These are phyloP conservation scores for Octopus sinensis DNA, from an alignment of 1,140 invertebrate genomes.

Conservation along the genomic window DNA sequence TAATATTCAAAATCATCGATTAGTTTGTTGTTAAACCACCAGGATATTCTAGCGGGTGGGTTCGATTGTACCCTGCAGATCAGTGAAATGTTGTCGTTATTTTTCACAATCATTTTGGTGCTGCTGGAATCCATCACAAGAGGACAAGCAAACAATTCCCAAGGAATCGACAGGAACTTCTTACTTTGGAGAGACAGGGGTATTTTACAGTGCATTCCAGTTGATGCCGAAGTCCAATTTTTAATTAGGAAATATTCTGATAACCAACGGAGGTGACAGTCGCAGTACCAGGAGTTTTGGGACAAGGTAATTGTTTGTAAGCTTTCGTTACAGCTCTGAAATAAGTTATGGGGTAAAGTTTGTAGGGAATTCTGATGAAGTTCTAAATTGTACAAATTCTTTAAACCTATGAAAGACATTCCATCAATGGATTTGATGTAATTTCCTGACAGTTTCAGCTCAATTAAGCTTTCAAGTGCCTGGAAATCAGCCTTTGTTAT, in stretches of 20 bases:
- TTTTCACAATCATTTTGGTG: not conserved
- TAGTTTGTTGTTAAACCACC: not conserved
- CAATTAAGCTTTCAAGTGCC: not conserved
- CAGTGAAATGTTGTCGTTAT: not conserved
- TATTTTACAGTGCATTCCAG: not conserved
- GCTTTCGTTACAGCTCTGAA: not conserved
- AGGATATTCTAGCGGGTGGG: not conserved
- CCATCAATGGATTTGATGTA: not conserved
- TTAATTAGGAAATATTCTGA: not conserved
- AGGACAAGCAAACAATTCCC: not conserved
- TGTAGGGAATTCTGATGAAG: not conserved
- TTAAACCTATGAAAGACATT: not conserved
- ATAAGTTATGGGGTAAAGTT: not conserved
- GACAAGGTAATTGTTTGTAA: not conserved
- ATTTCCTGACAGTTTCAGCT: not conserved
- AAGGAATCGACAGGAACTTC: not conserved
- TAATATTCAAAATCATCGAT: not conserved
- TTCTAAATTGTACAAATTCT: not conserved
- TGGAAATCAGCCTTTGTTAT: not conserved
- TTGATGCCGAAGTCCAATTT: not conserved
- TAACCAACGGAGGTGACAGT: not conserved
- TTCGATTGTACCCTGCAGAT: not conserved
- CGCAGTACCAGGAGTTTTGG: not conserved
- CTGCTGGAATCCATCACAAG: not conserved
- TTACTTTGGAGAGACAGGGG: not conserved